Evolutionary conservation across 2,888 invertebrate species (phyloP).

Genomic region (Drosophila mayaguana): DNA sequence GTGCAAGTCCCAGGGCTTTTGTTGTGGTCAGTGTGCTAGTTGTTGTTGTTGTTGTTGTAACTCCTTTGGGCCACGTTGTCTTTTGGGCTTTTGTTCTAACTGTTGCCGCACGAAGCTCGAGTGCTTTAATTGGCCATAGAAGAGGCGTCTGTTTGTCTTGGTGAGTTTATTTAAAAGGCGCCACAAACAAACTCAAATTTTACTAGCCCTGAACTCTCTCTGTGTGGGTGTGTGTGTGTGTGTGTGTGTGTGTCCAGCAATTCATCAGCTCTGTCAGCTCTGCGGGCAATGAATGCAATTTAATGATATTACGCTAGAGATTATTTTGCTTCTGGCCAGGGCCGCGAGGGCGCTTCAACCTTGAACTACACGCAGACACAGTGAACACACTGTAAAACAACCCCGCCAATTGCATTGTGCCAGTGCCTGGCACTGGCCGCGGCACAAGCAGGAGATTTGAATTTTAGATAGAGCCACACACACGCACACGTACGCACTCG

Average conservation of each 20-base stretch:
- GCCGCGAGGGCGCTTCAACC: slow-evolving; percentile 48
- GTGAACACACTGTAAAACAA: slow-evolving; percentile 39
- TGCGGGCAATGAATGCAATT: slow-evolving; percentile 63
- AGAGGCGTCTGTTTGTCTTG: slow-evolving; percentile 50
- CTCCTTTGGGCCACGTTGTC: slow-evolving; percentile 52
- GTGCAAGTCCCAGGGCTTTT: slow-evolving; percentile 58
- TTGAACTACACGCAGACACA: slow-evolving; percentile 57
- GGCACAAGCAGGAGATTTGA: slow-evolving; percentile 77
- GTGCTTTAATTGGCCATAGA: slow-evolving; percentile 54
- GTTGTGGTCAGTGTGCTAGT: slow-evolving; percentile 65
- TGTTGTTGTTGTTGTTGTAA: slow-evolving; percentile 29
- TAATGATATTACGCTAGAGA: slow-evolving; percentile 64
- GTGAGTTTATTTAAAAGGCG: slow-evolving; percentile 31
- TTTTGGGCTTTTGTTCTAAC: slow-evolving; percentile 68
- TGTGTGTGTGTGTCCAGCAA: slow-evolving; percentile 5
- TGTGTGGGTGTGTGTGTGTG: background rate
- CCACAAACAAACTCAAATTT: slow-evolving; percentile 6
- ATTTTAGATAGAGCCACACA: slow-evolving; percentile 69
- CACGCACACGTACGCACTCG: slow-evolving; percentile 15
- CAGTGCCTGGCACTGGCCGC: slow-evolving; percentile 32
- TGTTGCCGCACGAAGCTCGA: slow-evolving; percentile 46
- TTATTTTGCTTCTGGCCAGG: slow-evolving; percentile 38
- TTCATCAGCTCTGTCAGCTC: slow-evolving; percentile 29
- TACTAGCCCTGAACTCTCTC: slow-evolving; percentile 2
- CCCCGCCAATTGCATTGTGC: slow-evolving; percentile 71